Conservation (phyloP, 2,113 vertebrate species). For the Cariama cristata region DNA sequence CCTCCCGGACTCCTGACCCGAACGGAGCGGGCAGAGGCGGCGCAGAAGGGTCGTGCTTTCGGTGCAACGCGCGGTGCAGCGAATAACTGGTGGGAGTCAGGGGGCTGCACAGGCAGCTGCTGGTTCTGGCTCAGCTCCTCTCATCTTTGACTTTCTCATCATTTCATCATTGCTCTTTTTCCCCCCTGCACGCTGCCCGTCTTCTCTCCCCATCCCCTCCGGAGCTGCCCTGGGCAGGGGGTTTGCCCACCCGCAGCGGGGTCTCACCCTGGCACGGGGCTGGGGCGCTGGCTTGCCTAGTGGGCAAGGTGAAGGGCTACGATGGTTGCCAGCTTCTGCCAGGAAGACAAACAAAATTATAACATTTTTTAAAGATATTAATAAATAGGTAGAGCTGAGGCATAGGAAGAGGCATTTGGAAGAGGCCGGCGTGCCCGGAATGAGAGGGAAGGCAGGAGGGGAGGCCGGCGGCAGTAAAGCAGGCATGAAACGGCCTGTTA, state of each 20-base stretch:
- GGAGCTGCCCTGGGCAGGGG: neutral
- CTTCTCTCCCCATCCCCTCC: too few species aligned
- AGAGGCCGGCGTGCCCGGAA: neutral
- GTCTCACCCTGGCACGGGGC: neutral
- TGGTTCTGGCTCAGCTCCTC: neutral
- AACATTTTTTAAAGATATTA: neutral
- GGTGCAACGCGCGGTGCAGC: neutral
- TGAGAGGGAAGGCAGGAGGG: neutral
- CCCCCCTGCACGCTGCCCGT: accelerated
- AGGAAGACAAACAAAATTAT: neutral
- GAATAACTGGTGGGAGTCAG: neutral
- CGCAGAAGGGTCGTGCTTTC: too few species aligned
- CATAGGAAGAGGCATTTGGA: neutral
- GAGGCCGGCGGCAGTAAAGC: neutral
- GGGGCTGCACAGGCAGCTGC: accelerated
- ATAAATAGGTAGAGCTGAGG: neutral
- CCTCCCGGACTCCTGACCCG: neutral
- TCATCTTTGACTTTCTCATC: neutral
- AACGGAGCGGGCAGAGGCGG: too few species aligned
- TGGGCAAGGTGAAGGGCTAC: neutral
- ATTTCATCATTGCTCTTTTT: accelerated
- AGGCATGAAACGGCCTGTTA: neutral
- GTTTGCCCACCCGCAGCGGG: neutral
- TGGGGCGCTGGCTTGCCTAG: too few species aligned
- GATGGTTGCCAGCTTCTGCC: neutral